Conservation (phyloP, 1,140 invertebrate species). For the Brachionus asplanchnoidis region DNA sequence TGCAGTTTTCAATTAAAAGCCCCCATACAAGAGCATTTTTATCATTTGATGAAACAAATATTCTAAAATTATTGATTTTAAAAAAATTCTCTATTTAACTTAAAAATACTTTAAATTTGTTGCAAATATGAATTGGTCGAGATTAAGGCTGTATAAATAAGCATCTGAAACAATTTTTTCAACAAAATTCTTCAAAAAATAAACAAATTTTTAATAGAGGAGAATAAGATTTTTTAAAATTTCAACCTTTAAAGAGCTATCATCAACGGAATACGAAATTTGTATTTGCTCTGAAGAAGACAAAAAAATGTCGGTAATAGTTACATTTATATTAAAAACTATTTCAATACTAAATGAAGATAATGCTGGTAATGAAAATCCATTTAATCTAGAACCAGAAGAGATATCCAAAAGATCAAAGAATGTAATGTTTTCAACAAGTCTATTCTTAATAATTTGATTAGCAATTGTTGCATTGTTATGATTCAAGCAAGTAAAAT, state of each 20-base stretch:
- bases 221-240: too few species aligned
- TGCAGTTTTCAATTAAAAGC: neutral
- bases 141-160: neutral
- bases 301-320: neutral
- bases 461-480: neutral
- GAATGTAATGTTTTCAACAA: neutral
- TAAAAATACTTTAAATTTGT: neutral
- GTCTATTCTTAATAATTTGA: neutral
- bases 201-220: too few species aligned
- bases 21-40: neutral
- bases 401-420: neutral
- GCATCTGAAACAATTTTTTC: neutral
- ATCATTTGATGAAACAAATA: neutral
- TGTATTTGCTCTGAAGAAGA: neutral
- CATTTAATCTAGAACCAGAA: neutral
- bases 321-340: neutral
- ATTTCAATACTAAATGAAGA: neutral
- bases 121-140: neutral
- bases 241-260: neutral
- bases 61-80: too few species aligned
- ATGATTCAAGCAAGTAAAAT: neutral
- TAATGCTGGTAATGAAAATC: neutral
- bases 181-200: neutral
- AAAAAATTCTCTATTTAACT: too few species aligned
- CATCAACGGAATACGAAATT: neutral